Evolutionary conservation across 2,113 vertebrate genomes (phyloP), one percentile per base, ranked within the genome.

Genomic region (Verasper variegatus): DNA sequence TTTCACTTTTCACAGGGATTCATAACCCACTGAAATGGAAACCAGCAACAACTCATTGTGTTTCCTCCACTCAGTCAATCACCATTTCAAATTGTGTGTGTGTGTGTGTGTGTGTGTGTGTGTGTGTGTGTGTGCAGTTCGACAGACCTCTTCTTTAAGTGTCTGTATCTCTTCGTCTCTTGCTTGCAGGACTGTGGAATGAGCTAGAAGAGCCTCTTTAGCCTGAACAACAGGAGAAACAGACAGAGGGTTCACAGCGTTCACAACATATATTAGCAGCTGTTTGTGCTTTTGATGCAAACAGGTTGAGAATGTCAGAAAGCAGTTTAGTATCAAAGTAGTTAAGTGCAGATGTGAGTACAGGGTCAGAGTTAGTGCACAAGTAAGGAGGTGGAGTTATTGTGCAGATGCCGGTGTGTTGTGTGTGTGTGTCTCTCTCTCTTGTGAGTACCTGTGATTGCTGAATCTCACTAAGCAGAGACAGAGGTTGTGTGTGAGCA

Each of bases 391-490:
- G 42, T 62, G 40, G 26, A 11, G 67, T 58, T 71, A n/a, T 3
- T 67, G 12, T 0, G 60, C 15, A 45, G 49, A 3, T 58, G 15
- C 1, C 35, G 35, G 35, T 37, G 35, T 31, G 27, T 31, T 55
- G 69, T 76, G 55, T 52, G 59, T 74, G 35, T 58, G 27, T 60
- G 35, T 67, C 76, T 71, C 66, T 72, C 27, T 71, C n/a, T 66
- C 15, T 42, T 76, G 26, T 76, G 67, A 74, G 72, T 94, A 95
- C 95, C 94, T 95, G 94, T 20, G 92, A 90, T 71, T 95, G 94
- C 79, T 95, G 94, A 80, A 95, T 94, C 89, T 95, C 95, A 84
- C 90, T 93, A 65, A 93, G 93, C 62, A 95, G 91, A 67, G 95
- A 95, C 70, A 94, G 55, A 47, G 94, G 93, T 70, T 88, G 92